Evolutionary conservation across 2,888 invertebrate genomes (phyloP).

Genomic region (Chymomyza amoena): DNA sequence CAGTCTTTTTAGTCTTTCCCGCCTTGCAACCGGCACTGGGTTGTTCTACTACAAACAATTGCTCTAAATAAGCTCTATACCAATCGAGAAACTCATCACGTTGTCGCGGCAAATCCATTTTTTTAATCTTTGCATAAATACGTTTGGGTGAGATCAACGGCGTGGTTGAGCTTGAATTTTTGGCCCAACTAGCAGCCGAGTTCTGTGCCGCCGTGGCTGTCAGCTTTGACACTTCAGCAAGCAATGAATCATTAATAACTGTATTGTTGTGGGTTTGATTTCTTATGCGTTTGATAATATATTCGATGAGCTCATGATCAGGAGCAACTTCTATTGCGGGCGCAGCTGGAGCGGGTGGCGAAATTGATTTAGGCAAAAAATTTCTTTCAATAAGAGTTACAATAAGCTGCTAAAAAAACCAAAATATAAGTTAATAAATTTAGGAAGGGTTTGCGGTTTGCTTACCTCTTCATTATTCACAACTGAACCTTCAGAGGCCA

Average conservation of each 20-base stretch:
- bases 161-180: slow-evolving; percentile 33
- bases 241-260: slow-evolving; percentile 72
- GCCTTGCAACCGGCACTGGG: slow-evolving; percentile 22
- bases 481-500: not conserved
- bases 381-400: slow-evolving; percentile 21
- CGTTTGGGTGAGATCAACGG: slow-evolving; percentile 75
- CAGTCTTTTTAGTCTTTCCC: not conserved
- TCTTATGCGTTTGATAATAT: slow-evolving; percentile 75
- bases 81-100: slow-evolving; percentile 74
- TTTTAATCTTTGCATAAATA: slow-evolving; percentile 75
- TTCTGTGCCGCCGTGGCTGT: slow-evolving; percentile 75
- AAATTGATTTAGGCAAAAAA: slow-evolving; percentile 9
- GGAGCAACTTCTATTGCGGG: slow-evolving; percentile 50
- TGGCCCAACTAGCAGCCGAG: slow-evolving; percentile 53
- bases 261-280: slow-evolving; percentile 74
- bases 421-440: not conserved
- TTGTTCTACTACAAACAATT: slow-evolving; percentile 63
- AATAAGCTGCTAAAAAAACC: slow-evolving; percentile 47
- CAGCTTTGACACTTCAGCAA: slow-evolving; percentile 76
- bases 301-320: slow-evolving; percentile 75
- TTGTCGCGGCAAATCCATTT: slow-evolving; percentile 70
- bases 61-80: slow-evolving; percentile 76
- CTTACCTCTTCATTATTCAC: not conserved
- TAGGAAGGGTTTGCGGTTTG: not conserved
- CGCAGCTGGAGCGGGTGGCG: slow-evolving; percentile 28